Base-by-base conservation (phyloP, 2,888 invertebrate species). In the Slavum lentiscoides region DNA sequence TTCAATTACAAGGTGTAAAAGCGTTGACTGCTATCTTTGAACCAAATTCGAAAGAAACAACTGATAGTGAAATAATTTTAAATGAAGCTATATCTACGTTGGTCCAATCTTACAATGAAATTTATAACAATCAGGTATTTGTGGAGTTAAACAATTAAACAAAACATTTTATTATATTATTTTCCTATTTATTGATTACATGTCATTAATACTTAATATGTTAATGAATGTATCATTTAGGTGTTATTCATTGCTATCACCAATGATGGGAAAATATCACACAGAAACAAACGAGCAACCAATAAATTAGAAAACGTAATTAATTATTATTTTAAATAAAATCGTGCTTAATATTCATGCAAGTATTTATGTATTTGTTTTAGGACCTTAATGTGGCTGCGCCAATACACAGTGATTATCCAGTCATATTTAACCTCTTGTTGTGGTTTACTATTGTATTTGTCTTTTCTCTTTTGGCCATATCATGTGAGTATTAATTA, bases 361-460 rank as follows among this genome's bases (percentile, higher is more conserved):
- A 9, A 43, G 5, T 37, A 2, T 23, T 61, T 64, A 7, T 75
- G 7, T 49, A 23, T 64, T 30, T 64, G 11, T 58, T 68, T 68
- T 72, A 80, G 80, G 9, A 23, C 2, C 21, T 83, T 5, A 83
- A 83, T 68, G 43, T 83, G 19, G 83, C 82, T 58, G 82, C 82
- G n/a, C 82, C 82, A 19, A n/a, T 94, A 86, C 87, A 88, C 73
- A 88, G 89, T 21, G 90, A 94, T 85, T 96, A 93, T 86, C 93
- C 96, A 3, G 92, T 93, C 8, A 92, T 95, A 84, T 96, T 96
- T 88, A 96, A 95, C 88, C 95, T 96, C 83, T 90, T 95, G 82
- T 88, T 96, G 64, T 95, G 95, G 94, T 93, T 94, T 86, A 90
- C 91, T 84, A 89, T 95, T 43, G 88, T 91, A 66, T 91, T 95